Percentiles rank a stretch among this genome's conserved stretches.
phyloP scores from a whole-genome alignment of 2,797 vertebrate genomes.

The Pristis pectinata region DNA sequence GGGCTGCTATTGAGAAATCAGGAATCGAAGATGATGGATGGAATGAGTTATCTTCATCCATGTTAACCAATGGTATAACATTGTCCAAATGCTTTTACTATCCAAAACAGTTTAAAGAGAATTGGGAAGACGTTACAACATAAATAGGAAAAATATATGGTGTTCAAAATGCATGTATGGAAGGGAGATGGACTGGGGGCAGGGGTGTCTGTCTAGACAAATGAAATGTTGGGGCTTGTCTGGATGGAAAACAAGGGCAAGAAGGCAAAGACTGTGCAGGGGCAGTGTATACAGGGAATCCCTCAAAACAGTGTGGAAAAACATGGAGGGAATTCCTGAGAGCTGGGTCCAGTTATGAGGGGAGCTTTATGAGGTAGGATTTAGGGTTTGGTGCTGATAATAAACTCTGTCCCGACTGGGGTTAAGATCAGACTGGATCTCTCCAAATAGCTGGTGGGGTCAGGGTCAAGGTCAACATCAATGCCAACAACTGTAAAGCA shows the following conservation, averaged over 20 bases:
- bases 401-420: neutral
- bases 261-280: neutral
- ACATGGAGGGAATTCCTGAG: neutral
- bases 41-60: neutral
- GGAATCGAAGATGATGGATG: neutral
- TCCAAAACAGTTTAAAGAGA: neutral
- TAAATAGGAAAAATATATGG: too few relatives aligned
- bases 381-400: neutral
- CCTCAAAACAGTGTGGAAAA: neutral
- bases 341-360: neutral
- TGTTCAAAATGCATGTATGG: too few relatives aligned
- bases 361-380: neutral
- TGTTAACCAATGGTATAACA: neutral
- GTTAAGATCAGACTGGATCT: neutral
- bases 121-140: too few relatives aligned
- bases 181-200: too few relatives aligned
- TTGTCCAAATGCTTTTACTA: neutral
- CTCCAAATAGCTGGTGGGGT: neutral
- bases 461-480: neutral
- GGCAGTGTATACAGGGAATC: neutral
- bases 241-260: neutral
- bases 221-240: neutral
- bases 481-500: neutral
- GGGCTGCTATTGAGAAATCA: neutral
- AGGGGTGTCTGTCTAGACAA: neutral